A percentile compares a stretch with the other conserved stretches of the same genome.
Conservation (phyloP, 2,797 vertebrate species). For the Phalanger gymnotis region DNA sequence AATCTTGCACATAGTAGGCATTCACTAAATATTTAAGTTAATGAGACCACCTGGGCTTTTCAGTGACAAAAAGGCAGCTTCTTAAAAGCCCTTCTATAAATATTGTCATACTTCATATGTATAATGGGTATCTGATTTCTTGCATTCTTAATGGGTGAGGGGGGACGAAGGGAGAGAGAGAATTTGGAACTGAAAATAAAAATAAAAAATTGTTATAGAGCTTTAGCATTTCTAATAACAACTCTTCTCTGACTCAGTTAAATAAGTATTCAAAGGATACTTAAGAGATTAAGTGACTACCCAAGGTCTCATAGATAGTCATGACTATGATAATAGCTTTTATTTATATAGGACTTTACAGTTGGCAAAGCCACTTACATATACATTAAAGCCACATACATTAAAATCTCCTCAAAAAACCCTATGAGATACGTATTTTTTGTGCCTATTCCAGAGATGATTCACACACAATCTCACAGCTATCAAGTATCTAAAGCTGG, state of each 20-base stretch:
- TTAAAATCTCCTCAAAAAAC: not conserved
- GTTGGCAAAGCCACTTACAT: not conserved
- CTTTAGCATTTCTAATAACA: not conserved
- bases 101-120: not conserved
- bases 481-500: not conserved
- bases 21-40: not conserved
- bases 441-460: not conserved
- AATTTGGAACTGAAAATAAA: not conserved
- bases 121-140: not conserved
- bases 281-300: not conserved
- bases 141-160: not conserved
- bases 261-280: not conserved
- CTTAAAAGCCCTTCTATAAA: not conserved
- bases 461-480: not conserved
- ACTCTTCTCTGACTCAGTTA: not conserved
- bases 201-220: not conserved
- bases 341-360: not conserved
- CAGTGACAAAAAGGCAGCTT: not conserved
- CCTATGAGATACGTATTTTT: not conserved
- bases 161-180: not conserved
- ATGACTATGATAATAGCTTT: not conserved
- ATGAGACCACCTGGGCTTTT: not conserved
- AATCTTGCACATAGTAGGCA: not conserved
- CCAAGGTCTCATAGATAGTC: not conserved
- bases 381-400: too few species aligned